Base-by-base conservation (phyloP, 2,797 vertebrate species). In the Otus scops region DNA sequence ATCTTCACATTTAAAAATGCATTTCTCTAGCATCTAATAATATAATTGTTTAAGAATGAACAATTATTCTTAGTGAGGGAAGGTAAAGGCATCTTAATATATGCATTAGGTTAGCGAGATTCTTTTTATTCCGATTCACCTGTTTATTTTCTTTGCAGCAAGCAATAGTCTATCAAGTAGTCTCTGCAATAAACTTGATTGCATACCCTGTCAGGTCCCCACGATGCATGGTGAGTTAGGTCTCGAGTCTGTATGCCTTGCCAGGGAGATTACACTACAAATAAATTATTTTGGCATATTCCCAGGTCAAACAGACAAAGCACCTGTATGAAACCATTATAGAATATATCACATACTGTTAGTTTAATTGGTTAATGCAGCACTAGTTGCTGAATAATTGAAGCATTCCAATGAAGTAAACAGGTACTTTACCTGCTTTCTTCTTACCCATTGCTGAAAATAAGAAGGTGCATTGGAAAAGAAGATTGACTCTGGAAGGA, bases 121-220 rank as follows among this genome's bases (percentile, higher is more conserved):
- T 95, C 45, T 79, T 84, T 85, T 86, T 77, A 69, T 67, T 85
- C 67, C 70, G 43, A 1, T 92, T 76, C 1, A 39, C 74, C 51
- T 76, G 41, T 70, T 81, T 77, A 88, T 95, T 97, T 96, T 92
- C 59, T 65, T 93, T 89, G 70, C 53, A 85, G 84, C 77, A 91
- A n/a, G 95, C 84, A 87, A 15, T 91, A 94, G 45, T 71, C 56
- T 92, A 4, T 94, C 92, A 92, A 89, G 76, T 80, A 74, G 77
- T 39, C 48, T 92, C 13, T 1, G 5, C 69, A 88, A 56, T 92
- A 71, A 90, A 89, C 64, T 79, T 92, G 64, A 47, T 78, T 87
- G 45, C 30, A 23, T 85, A 50, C 54, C 32, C 32, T 79, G 20
- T 79, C 79, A 92, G 73, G 69, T 92, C 59, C 43, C 65, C 39